phyloP scores from a whole-genome alignment of 2,888 invertebrate genomes.

The Gymnoscelis rufifasciata region DNA sequence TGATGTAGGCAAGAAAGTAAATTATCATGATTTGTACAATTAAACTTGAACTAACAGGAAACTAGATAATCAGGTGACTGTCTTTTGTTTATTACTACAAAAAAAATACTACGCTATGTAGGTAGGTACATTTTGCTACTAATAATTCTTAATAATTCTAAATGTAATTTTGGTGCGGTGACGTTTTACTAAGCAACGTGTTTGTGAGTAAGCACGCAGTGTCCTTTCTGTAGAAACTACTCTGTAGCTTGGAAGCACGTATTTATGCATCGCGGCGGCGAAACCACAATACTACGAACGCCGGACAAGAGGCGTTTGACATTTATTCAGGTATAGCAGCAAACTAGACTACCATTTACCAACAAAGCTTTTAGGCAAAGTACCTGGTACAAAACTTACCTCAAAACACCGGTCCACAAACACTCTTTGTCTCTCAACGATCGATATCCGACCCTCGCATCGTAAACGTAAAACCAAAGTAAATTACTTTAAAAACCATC shows the following conservation, averaged over 20 bases:
- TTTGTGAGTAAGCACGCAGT: conserved; percentile 1
- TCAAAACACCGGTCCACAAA: conserved; percentile 48
- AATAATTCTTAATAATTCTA: too few relatives aligned
- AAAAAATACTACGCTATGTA: too few relatives aligned
- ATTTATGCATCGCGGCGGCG: conserved; percentile 10
- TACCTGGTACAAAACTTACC: conserved; percentile 12
- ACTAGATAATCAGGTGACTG: too few relatives aligned
- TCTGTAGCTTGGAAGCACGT: conserved; percentile 8
- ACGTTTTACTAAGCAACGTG: background rate
- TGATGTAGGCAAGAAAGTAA: too few relatives aligned
- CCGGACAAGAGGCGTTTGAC: conserved; percentile 9
- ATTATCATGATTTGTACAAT: too few relatives aligned
- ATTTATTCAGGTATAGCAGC: conserved; percentile 25
- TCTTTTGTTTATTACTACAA: too few relatives aligned
- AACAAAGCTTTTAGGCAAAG: conserved; percentile 1
- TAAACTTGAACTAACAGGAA: too few relatives aligned
- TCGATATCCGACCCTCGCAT: conserved; percentile 69
- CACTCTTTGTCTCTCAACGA: conserved; percentile 67
- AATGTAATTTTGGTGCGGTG: too few relatives aligned
- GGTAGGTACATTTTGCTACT: too few relatives aligned
- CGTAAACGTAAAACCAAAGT: conserved; percentile 61
- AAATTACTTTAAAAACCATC: conserved; percentile 74
- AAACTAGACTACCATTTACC: background rate
- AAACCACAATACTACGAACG: background rate
- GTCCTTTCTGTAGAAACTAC: conserved; percentile 12